These are phyloP conservation scores for Cryptus viduatorius DNA, from an alignment of 2,888 invertebrate genomes.

Conservation along the genomic window DNA sequence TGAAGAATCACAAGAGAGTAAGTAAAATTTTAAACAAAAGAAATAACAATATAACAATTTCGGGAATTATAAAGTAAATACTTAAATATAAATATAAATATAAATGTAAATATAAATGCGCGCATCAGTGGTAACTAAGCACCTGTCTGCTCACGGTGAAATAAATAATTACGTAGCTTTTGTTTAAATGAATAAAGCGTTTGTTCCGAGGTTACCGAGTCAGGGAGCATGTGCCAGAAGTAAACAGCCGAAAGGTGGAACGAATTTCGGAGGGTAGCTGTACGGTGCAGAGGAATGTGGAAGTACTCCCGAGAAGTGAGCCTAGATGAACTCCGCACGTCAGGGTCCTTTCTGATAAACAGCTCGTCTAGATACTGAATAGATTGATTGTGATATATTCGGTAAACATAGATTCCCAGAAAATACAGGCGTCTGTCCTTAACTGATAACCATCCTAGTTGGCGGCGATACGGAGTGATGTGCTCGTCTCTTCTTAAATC, in stretches of 20 bases:
- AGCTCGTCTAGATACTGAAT: neutral
- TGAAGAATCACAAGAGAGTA: too few relatives aligned
- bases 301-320: neutral
- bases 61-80: too few relatives aligned
- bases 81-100: too few relatives aligned
- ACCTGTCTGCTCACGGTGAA: too few relatives aligned
- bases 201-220: too few relatives aligned
- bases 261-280: neutral
- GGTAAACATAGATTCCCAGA: neutral
- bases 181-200: too few relatives aligned
- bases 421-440: neutral
- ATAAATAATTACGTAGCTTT: too few relatives aligned
- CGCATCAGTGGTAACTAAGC: too few relatives aligned
- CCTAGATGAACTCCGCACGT: neutral
- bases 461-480: conserved; percentile 30
- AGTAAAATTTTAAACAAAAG: too few relatives aligned
- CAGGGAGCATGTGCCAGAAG: conserved; percentile 17
- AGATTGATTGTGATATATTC: neutral
- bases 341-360: neutral
- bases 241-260: neutral
- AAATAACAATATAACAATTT: too few relatives aligned
- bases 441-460: conserved; percentile 12
- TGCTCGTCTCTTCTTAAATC: conserved; percentile 29
- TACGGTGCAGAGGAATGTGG: neutral
- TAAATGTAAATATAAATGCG: too few relatives aligned